Evolutionary conservation across 2,888 invertebrate species (phyloP), one percentile per base, ranked within the genome.

Genomic region (Limnephilus marmoratus): DNA sequence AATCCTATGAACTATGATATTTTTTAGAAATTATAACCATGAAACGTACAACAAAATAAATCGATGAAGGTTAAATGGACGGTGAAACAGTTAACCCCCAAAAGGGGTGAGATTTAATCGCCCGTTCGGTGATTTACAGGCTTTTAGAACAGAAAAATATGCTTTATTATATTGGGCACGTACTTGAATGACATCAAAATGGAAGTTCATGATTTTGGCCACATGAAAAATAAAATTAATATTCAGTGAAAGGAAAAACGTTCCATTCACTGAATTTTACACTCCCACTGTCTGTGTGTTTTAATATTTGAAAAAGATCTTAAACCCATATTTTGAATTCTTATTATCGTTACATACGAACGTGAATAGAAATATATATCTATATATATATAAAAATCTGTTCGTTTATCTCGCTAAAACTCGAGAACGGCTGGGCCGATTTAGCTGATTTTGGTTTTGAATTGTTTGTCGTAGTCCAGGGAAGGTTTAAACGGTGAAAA

Each of bases 31-130:
- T 53, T 83, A 49, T 82, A 45, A 37, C 88, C 88, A 37, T 68
- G 49, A 88, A 68, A 88, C 53, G 53, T 88, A 68, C 68, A 18
- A 53, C 53, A 92, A 92, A 92, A 91, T 91, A 85, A 92, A 92
- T 92, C 92, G 92, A 92, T 92, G 89, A 45, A 83, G 86, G 91
- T 90, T 92, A 85, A 92, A 92, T 91, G 92, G 90, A 85, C 92
- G 91, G 91, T 91, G 91, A 92, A 92, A 92, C 92, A 91, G 92
- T 92, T 92, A 91, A 92, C 83, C 91, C 90, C 80, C 34, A 85
- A 85, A 92, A 92, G 81, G 92, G 92, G 92, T 90, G 90, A 86
- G 90, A 82, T 91, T 89, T 92, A 92, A 92, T 92, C 92, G 90
- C 68, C 81, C 92, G 90, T 45, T 89, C 31, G 41, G 90, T 92